These are phyloP conservation scores for Anoura caudifer DNA, from an alignment of 2,113 vertebrate species.

Conservation along the genomic window DNA sequence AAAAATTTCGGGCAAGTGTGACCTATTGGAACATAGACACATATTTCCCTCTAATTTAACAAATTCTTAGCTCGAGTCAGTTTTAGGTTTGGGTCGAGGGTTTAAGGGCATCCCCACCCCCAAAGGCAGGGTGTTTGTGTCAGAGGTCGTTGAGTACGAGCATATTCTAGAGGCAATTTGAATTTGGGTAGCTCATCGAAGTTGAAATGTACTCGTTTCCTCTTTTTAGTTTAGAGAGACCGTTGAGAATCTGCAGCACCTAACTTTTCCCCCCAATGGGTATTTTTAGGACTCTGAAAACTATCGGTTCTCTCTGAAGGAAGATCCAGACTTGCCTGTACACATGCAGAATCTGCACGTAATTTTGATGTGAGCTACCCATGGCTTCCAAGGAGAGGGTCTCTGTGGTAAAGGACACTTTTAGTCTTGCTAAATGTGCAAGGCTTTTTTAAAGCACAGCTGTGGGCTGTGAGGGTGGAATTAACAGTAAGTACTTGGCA, in stretches of 20 bases:
- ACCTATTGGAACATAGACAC: neutral
- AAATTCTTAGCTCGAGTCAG: neutral
- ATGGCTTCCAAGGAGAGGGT: neutral
- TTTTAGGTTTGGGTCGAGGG: neutral
- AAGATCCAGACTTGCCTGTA: neutral
- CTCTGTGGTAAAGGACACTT: neutral
- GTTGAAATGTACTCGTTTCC: neutral
- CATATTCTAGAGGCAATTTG: neutral
- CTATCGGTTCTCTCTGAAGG: neutral
- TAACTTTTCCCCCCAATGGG: neutral
- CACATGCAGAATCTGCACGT: neutral
- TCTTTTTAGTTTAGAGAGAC: neutral
- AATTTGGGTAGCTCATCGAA: neutral
- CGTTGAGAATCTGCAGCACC: neutral
- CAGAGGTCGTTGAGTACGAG: neutral
- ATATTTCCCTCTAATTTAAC: neutral
- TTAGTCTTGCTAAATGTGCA: neutral
- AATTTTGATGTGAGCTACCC: neutral
- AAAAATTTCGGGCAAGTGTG: neutral
- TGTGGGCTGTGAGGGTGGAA: neutral
- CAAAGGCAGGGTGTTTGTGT: neutral
- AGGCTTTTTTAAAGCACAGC: neutral
- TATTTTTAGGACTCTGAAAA: neutral
- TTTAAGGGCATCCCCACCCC: neutral
- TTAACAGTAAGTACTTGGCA: neutral